Evolutionary conservation across 2,113 vertebrate species (phyloP), one percentile per base, ranked within the genome.

Genomic region (Ammodytes dubius): DNA sequence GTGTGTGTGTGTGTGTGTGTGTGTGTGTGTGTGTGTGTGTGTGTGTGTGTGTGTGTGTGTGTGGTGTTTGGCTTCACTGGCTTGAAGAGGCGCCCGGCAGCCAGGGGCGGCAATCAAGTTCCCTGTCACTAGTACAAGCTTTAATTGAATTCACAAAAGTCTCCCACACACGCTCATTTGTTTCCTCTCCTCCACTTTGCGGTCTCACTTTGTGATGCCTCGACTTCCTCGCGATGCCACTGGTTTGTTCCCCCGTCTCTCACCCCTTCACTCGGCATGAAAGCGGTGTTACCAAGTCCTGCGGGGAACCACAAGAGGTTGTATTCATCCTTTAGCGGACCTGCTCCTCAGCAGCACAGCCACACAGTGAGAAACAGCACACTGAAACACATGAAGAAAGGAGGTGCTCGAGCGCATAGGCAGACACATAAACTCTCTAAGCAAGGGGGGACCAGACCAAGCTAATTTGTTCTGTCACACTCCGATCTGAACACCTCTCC

Each of bases 401-500:
- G 75, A 80, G 70, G 70, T 79, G 79, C 60, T 70, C 63, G 56
- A 53, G 72, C 69, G 54, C 58, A 69, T 9, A 67, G 87, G 39
- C 35, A 27, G 81, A 87, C 73, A 72, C 9, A 75, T 63, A 85
- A 27, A 27, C 27, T 27, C 70, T 81, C 79, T 14, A 64, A 72
- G 79, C 42, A 46, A 72, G 90, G 75, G 74, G 85, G 83, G 67
- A 88, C 60, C 74, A 83, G 88, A 91, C 74, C 89, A 74, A 76
- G 89, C 87, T 92, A 88, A 93, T 91, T 64, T 86, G 70, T 91
- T 91, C 77, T 81, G 87, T 91, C 81, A 81, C 85, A 68, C 86
- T 89, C 81, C 53, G 81, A 87, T 85, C 81, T 81, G 79, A 77
- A 65, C 77, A 83, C 86, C 66, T 76, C 81, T 65, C 67, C 45